phyloP scores from a whole-genome alignment of 2,888 invertebrate genomes.

The Bhutanitis thaidina region DNA sequence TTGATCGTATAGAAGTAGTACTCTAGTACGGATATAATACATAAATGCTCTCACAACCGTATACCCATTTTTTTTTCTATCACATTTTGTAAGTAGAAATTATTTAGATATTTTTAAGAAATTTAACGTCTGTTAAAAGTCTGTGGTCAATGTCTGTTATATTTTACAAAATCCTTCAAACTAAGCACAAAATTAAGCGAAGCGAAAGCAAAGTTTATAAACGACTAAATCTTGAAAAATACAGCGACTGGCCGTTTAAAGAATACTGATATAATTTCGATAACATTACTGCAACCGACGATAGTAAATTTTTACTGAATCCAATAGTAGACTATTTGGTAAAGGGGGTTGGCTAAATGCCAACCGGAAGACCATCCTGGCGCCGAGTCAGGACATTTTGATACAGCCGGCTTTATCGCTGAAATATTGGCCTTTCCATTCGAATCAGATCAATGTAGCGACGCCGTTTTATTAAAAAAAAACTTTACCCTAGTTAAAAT shows the following conservation, averaged over 20 bases:
- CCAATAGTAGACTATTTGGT: conserved; percentile 42
- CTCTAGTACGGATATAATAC: no score
- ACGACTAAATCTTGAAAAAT: not conserved
- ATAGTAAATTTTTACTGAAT: conserved; percentile 26
- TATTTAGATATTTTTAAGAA: no score
- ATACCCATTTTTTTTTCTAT: no score
- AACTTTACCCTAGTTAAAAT: no score
- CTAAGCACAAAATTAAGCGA: not conserved
- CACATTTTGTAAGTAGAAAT: no score
- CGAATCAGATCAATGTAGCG: conserved; percentile 13
- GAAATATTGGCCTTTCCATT: conserved; percentile 25
- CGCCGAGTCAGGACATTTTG: conserved; percentile 59
- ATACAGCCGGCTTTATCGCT: conserved; percentile 49
- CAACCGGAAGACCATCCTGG: conserved; percentile 65
- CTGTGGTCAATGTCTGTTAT: no score
- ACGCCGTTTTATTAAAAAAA: not conserved
- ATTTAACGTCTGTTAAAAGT: no score
- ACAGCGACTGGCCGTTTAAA: conserved; percentile 1
- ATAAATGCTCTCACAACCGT: no score
- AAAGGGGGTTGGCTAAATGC: conserved; percentile 54
- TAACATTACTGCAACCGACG: conserved; percentile 16
- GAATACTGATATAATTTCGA: conserved; percentile 14
- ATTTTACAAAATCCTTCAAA: no score
- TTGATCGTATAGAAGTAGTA: no score
- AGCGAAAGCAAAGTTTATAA: conserved; percentile 6